Evolutionary conservation across 1,140 invertebrate species (phyloP).

Genomic region (Capitella teleta): DNA sequence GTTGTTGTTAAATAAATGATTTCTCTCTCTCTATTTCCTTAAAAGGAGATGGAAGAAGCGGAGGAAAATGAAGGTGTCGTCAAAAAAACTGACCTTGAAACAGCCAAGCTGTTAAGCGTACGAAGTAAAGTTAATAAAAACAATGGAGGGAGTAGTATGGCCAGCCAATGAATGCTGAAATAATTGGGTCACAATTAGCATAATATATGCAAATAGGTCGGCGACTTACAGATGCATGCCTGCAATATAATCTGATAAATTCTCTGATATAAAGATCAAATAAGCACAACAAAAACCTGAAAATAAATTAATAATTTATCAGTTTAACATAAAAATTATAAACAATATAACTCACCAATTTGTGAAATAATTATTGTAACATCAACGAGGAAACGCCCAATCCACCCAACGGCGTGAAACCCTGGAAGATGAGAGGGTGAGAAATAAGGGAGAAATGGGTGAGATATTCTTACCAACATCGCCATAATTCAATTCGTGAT

Average conservation of each 20-base stretch:
- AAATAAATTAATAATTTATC: conserved; percentile 17
- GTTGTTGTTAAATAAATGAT: no score
- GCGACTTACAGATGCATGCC: conserved; percentile 30
- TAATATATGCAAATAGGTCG: not conserved
- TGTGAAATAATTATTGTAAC: conserved; percentile 39
- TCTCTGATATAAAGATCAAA: conserved; percentile 57
- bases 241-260: conserved; percentile 36
- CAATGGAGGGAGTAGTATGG: conserved; percentile 38
- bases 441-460: conserved; percentile 1
- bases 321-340: not conserved
- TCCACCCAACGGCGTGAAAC: conserved; percentile 35
- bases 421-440: conserved; percentile 20
- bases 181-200: not conserved
- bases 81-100: conserved; percentile 33
- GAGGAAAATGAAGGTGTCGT: no score
- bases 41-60: no score
- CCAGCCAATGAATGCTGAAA: conserved; percentile 34
- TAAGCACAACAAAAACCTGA: conserved; percentile 71
- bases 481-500: conserved; percentile 39
- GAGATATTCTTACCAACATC: conserved; percentile 32
- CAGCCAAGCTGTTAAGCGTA: conserved; percentile 40
- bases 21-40: no score
- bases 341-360: conserved; percentile 25
- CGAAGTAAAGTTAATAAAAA: conserved; percentile 37
- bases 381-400: conserved; percentile 38